These are phyloP conservation scores for Lucilia sericata DNA, from an alignment of 1,140 invertebrate genomes.

Conservation along the genomic window DNA sequence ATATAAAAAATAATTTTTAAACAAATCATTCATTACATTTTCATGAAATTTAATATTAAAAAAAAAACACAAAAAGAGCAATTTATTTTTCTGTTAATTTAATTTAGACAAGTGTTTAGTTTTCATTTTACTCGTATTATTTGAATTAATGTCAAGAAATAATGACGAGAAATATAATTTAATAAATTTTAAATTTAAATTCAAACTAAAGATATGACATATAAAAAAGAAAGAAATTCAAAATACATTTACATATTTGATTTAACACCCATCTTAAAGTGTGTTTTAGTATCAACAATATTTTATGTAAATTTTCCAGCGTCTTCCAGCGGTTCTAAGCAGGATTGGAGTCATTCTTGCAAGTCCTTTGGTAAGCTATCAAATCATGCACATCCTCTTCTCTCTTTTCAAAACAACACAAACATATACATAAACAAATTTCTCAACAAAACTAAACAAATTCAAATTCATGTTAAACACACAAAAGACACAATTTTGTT, in stretches of 20 bases:
- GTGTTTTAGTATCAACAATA: conserved; percentile 69
- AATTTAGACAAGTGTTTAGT: conserved; percentile 34
- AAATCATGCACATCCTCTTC: conserved; percentile 59
- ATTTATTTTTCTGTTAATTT: background rate
- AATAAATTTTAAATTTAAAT: background rate
- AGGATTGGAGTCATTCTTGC: conserved; percentile 93
- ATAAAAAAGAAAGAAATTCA: conserved; percentile 44
- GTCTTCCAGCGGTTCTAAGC: conserved; percentile 90
- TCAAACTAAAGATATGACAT: too few species aligned
- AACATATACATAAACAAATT: conserved; percentile 8
- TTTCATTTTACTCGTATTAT: background rate
- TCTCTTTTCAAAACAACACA: conserved; percentile 12
- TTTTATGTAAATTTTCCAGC: conserved; percentile 77
- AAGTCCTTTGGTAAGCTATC: conserved; percentile 90
- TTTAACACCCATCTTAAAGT: conserved; percentile 61
- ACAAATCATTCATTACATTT: conserved; percentile 31
- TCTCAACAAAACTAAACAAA: background rate
- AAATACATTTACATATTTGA: conserved; percentile 45
- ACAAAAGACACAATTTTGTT: background rate
- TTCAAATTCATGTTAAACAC: conserved; percentile 11
- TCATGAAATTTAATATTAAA: background rate
- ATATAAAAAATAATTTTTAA: background rate
- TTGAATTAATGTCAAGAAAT: background rate
- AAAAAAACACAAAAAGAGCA: conserved; percentile 16
- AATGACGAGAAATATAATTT: background rate